A percentile compares a stretch with the other conserved stretches of the same genome.
Conservation (phyloP, 1,140 invertebrate genomes). For the Episyrphus balteatus region DNA sequence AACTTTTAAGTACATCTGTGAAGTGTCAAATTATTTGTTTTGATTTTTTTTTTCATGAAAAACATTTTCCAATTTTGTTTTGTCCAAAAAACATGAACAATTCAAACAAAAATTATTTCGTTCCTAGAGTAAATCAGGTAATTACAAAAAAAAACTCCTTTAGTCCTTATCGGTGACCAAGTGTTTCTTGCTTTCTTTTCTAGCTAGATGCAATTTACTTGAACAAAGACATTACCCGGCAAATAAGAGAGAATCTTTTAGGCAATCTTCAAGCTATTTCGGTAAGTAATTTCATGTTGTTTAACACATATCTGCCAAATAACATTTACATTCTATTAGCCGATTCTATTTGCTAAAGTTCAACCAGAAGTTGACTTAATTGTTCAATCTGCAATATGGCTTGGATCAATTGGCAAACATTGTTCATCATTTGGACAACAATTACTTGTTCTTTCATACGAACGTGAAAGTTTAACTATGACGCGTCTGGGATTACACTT, state of each 20-base stretch:
- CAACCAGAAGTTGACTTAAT: constrained; percentile 47
- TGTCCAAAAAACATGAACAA: too few species aligned
- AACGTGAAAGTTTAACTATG: constrained; percentile 38
- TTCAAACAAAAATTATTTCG: background rate
- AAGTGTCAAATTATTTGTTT: too few species aligned
- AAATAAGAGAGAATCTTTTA: constrained; percentile 42
- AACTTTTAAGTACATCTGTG: too few species aligned
- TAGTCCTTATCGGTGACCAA: background rate
- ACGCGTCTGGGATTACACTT: constrained; percentile 44
- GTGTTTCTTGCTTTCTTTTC: constrained; percentile 11
- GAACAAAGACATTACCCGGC: constrained; percentile 43
- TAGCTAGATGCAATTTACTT: constrained; percentile 45
- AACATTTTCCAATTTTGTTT: too few species aligned
- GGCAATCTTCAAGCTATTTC: constrained; percentile 43
- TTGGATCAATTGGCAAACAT: constrained; percentile 42
- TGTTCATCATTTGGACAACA: constrained; percentile 50
- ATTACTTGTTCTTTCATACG: constrained; percentile 47
- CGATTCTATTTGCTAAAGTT: constrained; percentile 41
- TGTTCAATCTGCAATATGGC: constrained; percentile 45
- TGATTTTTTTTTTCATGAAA: too few species aligned
- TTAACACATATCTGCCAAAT: background rate
- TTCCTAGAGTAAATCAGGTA: constrained; percentile 6
- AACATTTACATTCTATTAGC: constrained; percentile 33
- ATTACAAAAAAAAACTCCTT: background rate
- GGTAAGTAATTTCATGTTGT: too few species aligned